Base-by-base conservation (phyloP, 2,888 invertebrate species). In the Polyommatus iphigenia region DNA sequence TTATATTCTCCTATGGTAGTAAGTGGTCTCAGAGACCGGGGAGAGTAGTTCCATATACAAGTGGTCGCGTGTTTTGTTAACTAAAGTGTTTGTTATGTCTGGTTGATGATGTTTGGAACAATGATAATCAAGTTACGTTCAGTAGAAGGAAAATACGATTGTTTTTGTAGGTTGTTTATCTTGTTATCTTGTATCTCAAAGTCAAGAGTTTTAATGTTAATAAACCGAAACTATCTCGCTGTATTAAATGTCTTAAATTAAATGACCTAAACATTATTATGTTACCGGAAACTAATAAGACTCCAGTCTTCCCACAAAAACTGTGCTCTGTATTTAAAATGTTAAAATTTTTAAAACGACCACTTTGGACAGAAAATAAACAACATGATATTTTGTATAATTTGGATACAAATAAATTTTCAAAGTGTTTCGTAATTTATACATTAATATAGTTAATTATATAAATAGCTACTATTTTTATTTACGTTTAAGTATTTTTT, bases 51-150 rank as follows among this genome's bases (percentile, higher is more conserved):
- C 29, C 4, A 18, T 15, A 5, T 29, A 29, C 29, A 67, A 67
- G 67, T 29, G 15, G 29, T 79, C 79, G 81, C 78, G 79, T 79
- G 80, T 79, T 79, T 79, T 76, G 79, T 76, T 78, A 78, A 80
- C 79, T 82, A 83, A 81, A 85, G 83, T 78, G 79, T 76, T 41
- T 76, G 76, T 78, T 73, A 79, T 76, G 57, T 79, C 41, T 18
- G 18, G 29, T 67, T 67, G 67, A 32, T 67, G 62, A 62, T 62
- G 67, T 67, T 67, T 67, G 67, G 67, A 67, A 67, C 67, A 67
- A 67, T 67, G 67, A 67, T 67, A 67, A 29, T 67, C 29, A 67
- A 32, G 67, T 62, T 29, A 13, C 24, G 62, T 15, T 20, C 67
- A 18, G 29, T 67, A 32, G 29, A 67, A 29, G 29, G 67, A 62